These are phyloP conservation scores for Sakesphorus luctuosus DNA, from an alignment of 2,113 vertebrate species.

Conservation along the genomic window DNA sequence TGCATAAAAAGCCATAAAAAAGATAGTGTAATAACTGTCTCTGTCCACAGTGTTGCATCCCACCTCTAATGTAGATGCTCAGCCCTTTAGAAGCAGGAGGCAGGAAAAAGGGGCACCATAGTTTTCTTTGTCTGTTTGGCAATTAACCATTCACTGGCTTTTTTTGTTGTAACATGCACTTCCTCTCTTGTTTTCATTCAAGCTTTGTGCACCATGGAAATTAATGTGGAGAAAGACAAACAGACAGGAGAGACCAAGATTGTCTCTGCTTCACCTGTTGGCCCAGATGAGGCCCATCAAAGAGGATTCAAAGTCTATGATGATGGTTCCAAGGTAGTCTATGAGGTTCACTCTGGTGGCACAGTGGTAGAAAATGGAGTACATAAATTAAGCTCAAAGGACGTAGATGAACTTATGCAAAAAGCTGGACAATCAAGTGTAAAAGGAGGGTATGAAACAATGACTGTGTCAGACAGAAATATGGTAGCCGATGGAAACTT, in stretches of 20 bases:
- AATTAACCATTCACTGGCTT: slow-evolving; percentile 89
- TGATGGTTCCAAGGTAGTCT: slow-evolving; percentile 94
- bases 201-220: slow-evolving; percentile 99
- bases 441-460: slow-evolving; percentile 71
- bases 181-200: slow-evolving; percentile 87
- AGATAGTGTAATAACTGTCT: not conserved
- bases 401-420: slow-evolving; percentile 91
- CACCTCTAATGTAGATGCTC: slow-evolving; percentile 68
- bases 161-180: slow-evolving; percentile 89
- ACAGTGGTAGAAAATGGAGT: slow-evolving; percentile 92
- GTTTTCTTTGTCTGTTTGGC: slow-evolving; percentile 83
- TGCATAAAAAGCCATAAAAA: not conserved
- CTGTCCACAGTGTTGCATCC: not conserved
- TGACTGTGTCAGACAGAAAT: slow-evolving; percentile 79
- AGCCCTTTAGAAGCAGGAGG: slow-evolving; percentile 51
- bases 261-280: slow-evolving; percentile 90
- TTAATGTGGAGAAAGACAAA: slow-evolving; percentile 96
- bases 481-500: slow-evolving; percentile 75
- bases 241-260: slow-evolving; percentile 93
- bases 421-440: slow-evolving; percentile 84
- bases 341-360: slow-evolving; percentile 90
- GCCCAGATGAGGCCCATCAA: slow-evolving; percentile 85
- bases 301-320: slow-evolving; percentile 95
- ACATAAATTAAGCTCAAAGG: slow-evolving; percentile 87
- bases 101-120: slow-evolving; percentile 49